These are phyloP conservation scores for Myrmecophaga tridactyla DNA, from an alignment of 2,113 vertebrate genomes.

Conservation along the genomic window DNA sequence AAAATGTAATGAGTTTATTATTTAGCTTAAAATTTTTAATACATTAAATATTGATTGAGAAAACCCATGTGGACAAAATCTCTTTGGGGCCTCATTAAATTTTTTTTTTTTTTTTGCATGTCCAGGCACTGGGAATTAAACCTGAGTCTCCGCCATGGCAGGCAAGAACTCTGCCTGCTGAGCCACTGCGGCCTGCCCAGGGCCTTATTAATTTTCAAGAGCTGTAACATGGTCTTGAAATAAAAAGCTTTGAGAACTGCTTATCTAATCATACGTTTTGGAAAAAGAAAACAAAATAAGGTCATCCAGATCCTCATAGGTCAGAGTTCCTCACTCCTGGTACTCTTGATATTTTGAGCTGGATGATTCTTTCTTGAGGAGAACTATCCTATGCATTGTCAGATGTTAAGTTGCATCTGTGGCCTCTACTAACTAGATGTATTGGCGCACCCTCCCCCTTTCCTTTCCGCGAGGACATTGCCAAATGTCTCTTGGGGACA, in stretches of 20 bases:
- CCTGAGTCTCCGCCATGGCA: too few relatives aligned
- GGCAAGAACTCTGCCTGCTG: too few relatives aligned
- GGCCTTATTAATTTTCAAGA: background rate
- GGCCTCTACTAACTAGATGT: background rate
- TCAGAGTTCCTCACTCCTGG: background rate
- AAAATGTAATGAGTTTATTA: background rate
- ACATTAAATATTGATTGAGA: background rate
- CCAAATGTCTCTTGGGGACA: background rate
- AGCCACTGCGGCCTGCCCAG: too few relatives aligned
- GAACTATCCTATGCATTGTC: fast-evolving
- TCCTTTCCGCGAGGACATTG: background rate
- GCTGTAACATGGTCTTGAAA: background rate
- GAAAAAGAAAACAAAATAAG: background rate
- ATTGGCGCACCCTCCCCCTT: background rate
- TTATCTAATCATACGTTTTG: background rate
- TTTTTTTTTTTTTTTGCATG: too few relatives aligned
- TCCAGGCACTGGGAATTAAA: too few relatives aligned
- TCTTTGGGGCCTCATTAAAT: background rate
- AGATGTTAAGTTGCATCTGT: background rate
- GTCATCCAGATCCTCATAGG: background rate
- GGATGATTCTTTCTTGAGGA: too few relatives aligned
- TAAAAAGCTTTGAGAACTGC: background rate
- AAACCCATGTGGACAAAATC: background rate
- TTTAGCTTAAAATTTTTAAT: background rate
- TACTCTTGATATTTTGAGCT: background rate